Conservation (phyloP, 2,888 invertebrate genomes). For the Margaritifera margaritifera region DNA sequence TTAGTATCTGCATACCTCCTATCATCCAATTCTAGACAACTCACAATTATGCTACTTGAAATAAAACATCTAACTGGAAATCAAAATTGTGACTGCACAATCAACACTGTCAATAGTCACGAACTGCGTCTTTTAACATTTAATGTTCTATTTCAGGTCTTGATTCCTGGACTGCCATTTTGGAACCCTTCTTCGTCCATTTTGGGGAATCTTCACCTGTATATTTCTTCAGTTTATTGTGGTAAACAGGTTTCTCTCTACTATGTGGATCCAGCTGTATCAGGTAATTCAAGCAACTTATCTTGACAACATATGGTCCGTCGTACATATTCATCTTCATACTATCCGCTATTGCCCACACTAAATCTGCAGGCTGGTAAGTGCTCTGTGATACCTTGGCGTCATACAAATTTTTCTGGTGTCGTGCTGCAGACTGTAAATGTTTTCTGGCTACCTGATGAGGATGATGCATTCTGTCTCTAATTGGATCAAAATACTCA, state of each 20-base stretch:
- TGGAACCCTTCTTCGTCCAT: slow-evolving; percentile 5
- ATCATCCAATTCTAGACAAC: no score
- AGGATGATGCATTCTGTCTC: slow-evolving; percentile 5
- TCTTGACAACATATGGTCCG: slow-evolving; percentile 23
- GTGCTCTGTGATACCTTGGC: slow-evolving; percentile 7
- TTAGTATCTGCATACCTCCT: no score
- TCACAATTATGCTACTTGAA: no score
- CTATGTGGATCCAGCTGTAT: slow-evolving; percentile 13
- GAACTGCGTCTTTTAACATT: no score
- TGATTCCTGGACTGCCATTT: neutral
- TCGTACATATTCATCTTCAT: slow-evolving; percentile 18
- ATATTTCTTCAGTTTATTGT: slow-evolving; percentile 28
- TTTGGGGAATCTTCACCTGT: slow-evolving; percentile 6
- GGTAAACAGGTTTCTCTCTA: slow-evolving; percentile 12
- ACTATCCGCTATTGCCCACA: slow-evolving; percentile 23
- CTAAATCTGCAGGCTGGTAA: slow-evolving; percentile 22
- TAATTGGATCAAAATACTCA: neutral
- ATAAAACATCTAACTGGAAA: no score
- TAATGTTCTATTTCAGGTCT: neutral
- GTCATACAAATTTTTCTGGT: slow-evolving; percentile 25
- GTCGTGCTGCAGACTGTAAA: slow-evolving; percentile 8
- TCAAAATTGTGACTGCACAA: no score
- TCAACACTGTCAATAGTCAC: no score
- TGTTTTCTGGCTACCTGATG: slow-evolving; percentile 27
- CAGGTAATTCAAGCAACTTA: slow-evolving; percentile 12